phyloP scores from a whole-genome alignment of 2,113 vertebrate species.

The Centrocercus urophasianus region DNA sequence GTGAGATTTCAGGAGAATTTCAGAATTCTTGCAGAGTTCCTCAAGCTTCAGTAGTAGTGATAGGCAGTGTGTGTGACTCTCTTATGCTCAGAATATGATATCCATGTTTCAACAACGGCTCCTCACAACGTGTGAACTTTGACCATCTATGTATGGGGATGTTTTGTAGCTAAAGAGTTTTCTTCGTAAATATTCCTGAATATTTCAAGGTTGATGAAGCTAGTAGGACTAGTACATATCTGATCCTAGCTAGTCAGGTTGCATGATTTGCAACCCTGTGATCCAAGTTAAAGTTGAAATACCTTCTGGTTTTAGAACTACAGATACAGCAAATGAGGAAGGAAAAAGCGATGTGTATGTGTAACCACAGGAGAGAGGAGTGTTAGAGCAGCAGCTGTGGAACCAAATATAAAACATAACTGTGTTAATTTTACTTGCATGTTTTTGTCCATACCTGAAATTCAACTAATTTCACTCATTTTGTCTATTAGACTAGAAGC shows the following conservation, averaged over 20 bases:
- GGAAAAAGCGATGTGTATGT: background rate
- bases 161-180: background rate
- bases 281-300: background rate
- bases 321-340: background rate
- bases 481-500: background rate
- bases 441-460: background rate
- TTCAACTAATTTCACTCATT: background rate
- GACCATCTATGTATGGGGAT: background rate
- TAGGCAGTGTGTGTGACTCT: accelerated
- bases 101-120: background rate
- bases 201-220: background rate
- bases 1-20: background rate
- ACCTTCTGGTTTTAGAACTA: background rate
- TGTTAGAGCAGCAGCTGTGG: background rate
- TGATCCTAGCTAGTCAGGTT: background rate
- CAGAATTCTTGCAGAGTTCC: background rate
- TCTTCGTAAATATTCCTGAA: background rate
- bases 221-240: background rate
- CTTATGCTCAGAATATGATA: background rate
- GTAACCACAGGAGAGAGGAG: background rate
- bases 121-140: background rate
- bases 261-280: background rate
- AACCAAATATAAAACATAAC: background rate
- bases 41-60: background rate
- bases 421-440: background rate